Conservation (phyloP, 2,888 invertebrate genomes). For the Amphipoea lucens region DNA sequence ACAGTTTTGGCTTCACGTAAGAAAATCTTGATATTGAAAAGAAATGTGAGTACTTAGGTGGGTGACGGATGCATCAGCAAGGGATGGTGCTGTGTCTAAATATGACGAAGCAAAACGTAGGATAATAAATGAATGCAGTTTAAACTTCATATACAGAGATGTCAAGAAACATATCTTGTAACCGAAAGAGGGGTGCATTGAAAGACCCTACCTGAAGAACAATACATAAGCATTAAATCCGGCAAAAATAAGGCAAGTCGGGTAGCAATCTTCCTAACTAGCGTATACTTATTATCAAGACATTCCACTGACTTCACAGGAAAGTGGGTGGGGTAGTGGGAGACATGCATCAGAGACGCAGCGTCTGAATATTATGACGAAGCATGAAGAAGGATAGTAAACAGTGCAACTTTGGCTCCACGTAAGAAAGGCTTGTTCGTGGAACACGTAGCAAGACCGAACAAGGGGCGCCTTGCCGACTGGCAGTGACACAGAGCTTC, state of each 20-base stretch:
- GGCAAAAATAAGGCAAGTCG: background rate
- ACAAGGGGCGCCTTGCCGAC: background rate
- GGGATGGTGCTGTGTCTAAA: background rate
- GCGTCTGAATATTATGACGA: conserved; percentile 17
- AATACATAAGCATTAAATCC: background rate
- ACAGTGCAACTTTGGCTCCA: conserved; percentile 9
- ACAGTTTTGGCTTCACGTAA: background rate
- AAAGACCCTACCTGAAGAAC: background rate
- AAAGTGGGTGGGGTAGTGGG: background rate
- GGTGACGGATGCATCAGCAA: conserved; percentile 20
- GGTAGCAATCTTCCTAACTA: background rate
- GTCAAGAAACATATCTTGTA: background rate
- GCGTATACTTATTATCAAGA: background rate
- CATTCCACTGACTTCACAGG: background rate
- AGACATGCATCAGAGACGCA: background rate
- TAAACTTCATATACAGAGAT: background rate
- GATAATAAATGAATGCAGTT: background rate
- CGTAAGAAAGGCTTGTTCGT: background rate
- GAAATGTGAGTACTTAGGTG: background rate
- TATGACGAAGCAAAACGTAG: background rate
- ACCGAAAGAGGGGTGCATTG: background rate
- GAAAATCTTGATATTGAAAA: background rate
- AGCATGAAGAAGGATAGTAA: background rate
- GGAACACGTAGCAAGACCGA: background rate
- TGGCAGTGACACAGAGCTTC: background rate